Base-by-base conservation (phyloP, 2,113 vertebrate genomes). In the Silurus asotus region DNA sequence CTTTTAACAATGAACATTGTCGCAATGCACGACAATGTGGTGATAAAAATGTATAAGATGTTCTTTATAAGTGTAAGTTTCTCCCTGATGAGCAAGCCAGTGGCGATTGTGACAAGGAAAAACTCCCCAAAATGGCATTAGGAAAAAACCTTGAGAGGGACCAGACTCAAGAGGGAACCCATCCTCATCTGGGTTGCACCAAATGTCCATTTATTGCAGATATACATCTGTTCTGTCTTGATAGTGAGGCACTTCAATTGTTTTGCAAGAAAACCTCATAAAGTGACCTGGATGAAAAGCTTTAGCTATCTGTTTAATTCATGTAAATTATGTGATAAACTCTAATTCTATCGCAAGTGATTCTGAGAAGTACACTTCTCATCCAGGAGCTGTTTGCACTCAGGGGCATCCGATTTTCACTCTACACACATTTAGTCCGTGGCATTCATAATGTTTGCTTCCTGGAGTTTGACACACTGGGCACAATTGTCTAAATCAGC, bases 301-400 rank as follows among this genome's bases (percentile, higher is more conserved):
- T 62, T 23, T 51, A 82, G 49, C 23, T 69, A 19, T 53, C n/a
- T 82, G 81, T 69, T 67, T 37, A 72, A 74, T 49, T 23, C 58
- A 58, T 28, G 28, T 23, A 59, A 72, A 55, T n/a, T 23, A 23
- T 83, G 67, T 23, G n/a, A 70, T 15, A 83, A 65, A 8, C 17
- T 48, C 58, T 48, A 59, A 81, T 23, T 20, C 10, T 48, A 45
- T 49, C 49, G 11, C 28, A 7, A 28, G 55, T 56, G 53, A 70
- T 70, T 51, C 81, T 83, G 48, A 70, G 15, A 70, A 70, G 11
- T 28, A 83, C 51, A 56, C 65, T 70, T 83, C 53, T 83, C n/a
- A 82, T 37, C 8, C 62, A 83, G 28, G 67, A 83, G 53, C 82
- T 83, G 53, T 83, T 58, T 83, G 37, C 67, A 72, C 53, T 70